These are phyloP conservation scores for Morelia viridis DNA, from an alignment of 2,797 vertebrate genomes.

Conservation along the genomic window DNA sequence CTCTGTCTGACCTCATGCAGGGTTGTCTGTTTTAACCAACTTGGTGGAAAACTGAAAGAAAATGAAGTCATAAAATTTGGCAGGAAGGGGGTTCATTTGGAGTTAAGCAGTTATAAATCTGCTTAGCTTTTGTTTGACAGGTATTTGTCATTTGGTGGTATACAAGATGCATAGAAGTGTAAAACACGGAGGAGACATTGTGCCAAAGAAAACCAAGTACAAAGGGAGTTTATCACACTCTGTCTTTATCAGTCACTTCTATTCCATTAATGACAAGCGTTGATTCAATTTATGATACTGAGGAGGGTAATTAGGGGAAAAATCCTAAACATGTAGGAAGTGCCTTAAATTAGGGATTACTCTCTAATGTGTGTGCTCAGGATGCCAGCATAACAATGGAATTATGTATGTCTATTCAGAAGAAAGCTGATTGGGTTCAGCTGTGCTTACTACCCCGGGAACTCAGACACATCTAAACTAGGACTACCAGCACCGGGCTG, in stretches of 20 bases:
- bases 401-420: not conserved
- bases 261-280: conserved; percentile 63
- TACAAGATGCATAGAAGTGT: conserved; percentile 76
- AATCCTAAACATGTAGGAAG: not conserved
- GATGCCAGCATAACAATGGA: not conserved
- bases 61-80: conserved; percentile 80
- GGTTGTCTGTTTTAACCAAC: conserved; percentile 76
- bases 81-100: conserved; percentile 75
- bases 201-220: conserved; percentile 72
- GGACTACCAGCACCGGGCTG: not conserved
- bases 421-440: not conserved
- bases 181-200: conserved; percentile 71
- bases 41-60: conserved; percentile 75
- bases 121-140: conserved; percentile 78
- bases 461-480: not conserved
- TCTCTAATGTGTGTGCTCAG: not conserved
- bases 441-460: not conserved
- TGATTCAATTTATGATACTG: conserved; percentile 59
- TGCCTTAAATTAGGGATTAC: not conserved
- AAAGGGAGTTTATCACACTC: conserved; percentile 59
- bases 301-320: conserved; percentile 58
- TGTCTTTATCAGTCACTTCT: conserved; percentile 65
- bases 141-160: conserved; percentile 75
- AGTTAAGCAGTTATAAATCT: conserved; percentile 75
- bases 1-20: conserved; percentile 80